These are phyloP conservation scores for Andricus quercusramuli DNA, from an alignment of 2,888 invertebrate species.

Conservation along the genomic window DNA sequence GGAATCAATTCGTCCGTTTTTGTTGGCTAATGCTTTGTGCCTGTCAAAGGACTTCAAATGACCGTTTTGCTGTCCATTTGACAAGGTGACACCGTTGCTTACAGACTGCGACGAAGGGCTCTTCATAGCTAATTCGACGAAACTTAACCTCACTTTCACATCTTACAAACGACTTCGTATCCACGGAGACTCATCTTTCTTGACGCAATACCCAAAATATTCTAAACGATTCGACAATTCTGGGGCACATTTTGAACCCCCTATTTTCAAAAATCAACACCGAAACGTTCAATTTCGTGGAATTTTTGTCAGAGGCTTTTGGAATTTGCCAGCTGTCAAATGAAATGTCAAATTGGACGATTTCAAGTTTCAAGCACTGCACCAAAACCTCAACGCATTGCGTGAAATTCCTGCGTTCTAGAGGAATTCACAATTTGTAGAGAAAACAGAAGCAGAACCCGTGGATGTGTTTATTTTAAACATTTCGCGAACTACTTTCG, in stretches of 20 bases:
- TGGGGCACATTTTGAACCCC: not conserved
- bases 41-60: slow-evolving; percentile 27
- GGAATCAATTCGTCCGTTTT: slow-evolving; percentile 11
- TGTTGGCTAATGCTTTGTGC: slow-evolving; percentile 16
- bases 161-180: not conserved
- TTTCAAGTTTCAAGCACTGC: slow-evolving; percentile 17
- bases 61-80: slow-evolving; percentile 30
- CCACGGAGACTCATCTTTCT: not conserved
- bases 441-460: not conserved
- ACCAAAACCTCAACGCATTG: slow-evolving; percentile 11
- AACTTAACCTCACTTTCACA: slow-evolving; percentile 39
- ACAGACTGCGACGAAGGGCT: slow-evolving; percentile 36
- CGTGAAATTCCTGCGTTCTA: slow-evolving; percentile 2
- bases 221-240: not conserved
- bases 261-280: not conserved
- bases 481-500: not conserved
- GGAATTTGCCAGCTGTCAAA: slow-evolving; percentile 16
- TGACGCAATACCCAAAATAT: not conserved
- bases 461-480: slow-evolving; percentile 2
- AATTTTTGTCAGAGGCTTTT: not conserved
- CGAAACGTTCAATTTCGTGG: not conserved
- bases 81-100: slow-evolving; percentile 16
- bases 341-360: slow-evolving; percentile 19
- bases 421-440: not conserved
- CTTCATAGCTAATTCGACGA: slow-evolving; percentile 31